Conservation (phyloP, 1,140 invertebrate genomes). For the Sycobia sp. region DNA sequence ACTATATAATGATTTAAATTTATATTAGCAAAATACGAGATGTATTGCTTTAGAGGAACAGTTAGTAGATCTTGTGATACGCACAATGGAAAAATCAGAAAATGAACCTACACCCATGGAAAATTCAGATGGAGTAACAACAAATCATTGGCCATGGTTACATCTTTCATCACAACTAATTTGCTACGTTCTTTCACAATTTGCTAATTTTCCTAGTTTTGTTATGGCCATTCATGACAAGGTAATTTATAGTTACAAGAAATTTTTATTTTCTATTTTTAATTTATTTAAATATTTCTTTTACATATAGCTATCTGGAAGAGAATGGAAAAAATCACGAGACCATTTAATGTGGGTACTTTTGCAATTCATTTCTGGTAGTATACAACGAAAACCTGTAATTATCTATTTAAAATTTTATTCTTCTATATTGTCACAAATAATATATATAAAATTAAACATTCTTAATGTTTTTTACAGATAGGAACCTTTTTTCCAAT, state of each 20-base stretch:
- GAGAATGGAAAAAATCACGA: conserved; percentile 84
- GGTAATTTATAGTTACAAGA: conserved; percentile 54
- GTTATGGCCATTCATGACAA: conserved; percentile 88
- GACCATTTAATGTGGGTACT: conserved; percentile 98
- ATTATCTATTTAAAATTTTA: conserved; percentile 40
- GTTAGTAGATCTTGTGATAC: conserved; percentile 87
- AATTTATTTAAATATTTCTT: conserved; percentile 17
- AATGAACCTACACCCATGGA: conserved; percentile 63
- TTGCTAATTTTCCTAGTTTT: conserved; percentile 91
- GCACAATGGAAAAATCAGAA: conserved; percentile 91
- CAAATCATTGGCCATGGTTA: conserved; percentile 86
- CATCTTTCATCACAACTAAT: conserved; percentile 94
- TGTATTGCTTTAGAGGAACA: conserved; percentile 92
- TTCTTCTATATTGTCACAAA: no score
- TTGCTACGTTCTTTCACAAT: conserved; percentile 94
- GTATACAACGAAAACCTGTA: conserved; percentile 92
- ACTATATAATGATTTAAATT: conserved; percentile 34
- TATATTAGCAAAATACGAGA: conserved; percentile 83
- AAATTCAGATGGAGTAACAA: conserved; percentile 70
- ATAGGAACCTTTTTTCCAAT: conserved; percentile 89
- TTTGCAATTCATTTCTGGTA: conserved; percentile 95
- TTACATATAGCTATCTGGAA: conserved; percentile 68
- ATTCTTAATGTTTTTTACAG: conserved; percentile 47
- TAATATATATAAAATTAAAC: no score
- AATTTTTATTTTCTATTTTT: conserved; percentile 28